Evolutionary conservation across 2,888 invertebrate genomes (phyloP).

Genomic region (Listrodromus nycthemerus): DNA sequence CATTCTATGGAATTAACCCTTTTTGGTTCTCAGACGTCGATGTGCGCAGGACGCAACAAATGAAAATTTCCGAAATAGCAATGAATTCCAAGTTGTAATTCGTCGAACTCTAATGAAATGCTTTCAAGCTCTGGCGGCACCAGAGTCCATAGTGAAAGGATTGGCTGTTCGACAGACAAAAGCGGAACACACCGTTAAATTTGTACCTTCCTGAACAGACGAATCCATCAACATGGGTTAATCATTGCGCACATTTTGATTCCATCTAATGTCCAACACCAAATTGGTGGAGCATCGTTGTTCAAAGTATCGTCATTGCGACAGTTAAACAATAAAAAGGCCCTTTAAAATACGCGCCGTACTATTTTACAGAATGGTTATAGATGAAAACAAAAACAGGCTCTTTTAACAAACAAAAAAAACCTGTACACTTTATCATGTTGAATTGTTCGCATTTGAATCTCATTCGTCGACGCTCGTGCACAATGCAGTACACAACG

Average conservation of each 20-base stretch:
- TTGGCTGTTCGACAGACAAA: slow-evolving; percentile 95
- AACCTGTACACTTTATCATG: too few species aligned
- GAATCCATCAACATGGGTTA: background rate
- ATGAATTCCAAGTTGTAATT: background rate
- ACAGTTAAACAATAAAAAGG: background rate
- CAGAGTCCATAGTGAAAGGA: slow-evolving; percentile 99
- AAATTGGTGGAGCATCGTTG: background rate
- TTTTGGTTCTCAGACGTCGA: too few species aligned
- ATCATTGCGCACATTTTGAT: slow-evolving; percentile 3
- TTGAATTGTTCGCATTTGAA: too few species aligned
- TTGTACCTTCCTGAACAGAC: slow-evolving; percentile 1
- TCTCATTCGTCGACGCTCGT: too few species aligned
- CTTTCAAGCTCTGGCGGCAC: slow-evolving; percentile 96
- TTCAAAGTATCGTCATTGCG: background rate
- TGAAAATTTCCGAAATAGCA: background rate
- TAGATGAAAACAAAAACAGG: too few species aligned
- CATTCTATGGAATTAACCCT: background rate
- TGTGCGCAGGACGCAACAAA: background rate
- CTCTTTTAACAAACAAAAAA: background rate
- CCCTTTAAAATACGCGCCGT: too few species aligned
- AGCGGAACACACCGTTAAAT: slow-evolving; percentile 93
- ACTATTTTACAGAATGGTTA: background rate
- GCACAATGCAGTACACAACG: background rate
- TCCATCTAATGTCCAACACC: background rate
- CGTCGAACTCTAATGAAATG: slow-evolving; percentile 79